Evolutionary conservation across 2,113 vertebrate genomes (phyloP), one percentile per base, ranked within the genome.

Genomic region (Coregonus clupeaformis): DNA sequence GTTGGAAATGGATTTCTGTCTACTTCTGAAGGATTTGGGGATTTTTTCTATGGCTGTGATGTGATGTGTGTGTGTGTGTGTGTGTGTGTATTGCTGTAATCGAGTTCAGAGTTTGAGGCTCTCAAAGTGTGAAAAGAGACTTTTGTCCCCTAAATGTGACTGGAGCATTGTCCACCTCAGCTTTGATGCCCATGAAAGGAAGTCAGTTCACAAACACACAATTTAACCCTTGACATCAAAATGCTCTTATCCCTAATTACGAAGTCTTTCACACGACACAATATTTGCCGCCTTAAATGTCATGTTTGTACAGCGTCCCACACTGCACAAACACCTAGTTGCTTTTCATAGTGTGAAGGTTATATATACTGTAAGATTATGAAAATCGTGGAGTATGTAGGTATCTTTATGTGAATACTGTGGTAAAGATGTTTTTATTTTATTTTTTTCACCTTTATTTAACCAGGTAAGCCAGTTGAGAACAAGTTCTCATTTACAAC

Each of bases 1-100:
- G 89, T 80, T 85, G 47, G 76, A 88, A 89, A 90, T 89, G 73
- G 82, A 90, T 91, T 90, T 89, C 76, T 87, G 81, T 82, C 79
- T 25, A 12, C 77, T 74, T 79, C 69, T 76, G 76, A 36, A 36
- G 36, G 36, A 7, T 36, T 36, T 36, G 36, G 9, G 7, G 78
- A 72, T 60, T 77, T 49, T 62, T 25, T 25, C 66, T 78, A 29
- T 81, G 73, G 69, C 30, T 77, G 25, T 29, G 16, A 0, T 16
- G 25, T 42, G 29, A 1, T 16, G 25, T 42, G 22, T 57, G 20
- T 63, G 24, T 47, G 55, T 69, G 71, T 29, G 49, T 69, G 62
- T 57, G 18, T 68, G 27, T 65, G 72, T 77, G 80, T 93, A 92
- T 93, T 90, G 77, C 68, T 11, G 80, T 91, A 93, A 93, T 92